These are phyloP conservation scores for Atta texana DNA, from an alignment of 1,140 invertebrate species.

Conservation along the genomic window DNA sequence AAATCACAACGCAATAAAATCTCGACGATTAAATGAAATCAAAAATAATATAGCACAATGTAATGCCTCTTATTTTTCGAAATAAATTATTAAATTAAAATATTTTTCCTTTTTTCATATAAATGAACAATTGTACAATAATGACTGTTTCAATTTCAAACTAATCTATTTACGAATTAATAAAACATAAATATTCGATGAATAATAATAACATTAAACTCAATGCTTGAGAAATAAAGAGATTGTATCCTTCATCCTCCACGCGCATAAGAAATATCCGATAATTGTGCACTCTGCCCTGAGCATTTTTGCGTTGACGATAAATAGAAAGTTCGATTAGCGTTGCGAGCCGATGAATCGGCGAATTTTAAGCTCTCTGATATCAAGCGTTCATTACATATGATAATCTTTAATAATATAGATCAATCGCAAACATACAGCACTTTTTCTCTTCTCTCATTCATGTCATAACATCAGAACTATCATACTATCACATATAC, in stretches of 20 bases:
- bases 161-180: neutral
- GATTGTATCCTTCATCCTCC: neutral
- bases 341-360: neutral
- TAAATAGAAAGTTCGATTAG: constrained; percentile 37
- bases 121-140: neutral
- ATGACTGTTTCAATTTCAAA: neutral
- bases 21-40: neutral
- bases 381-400: constrained; percentile 2
- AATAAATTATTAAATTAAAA: neutral
- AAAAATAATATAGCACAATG: neutral
- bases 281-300: constrained; percentile 22
- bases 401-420: constrained; percentile 26
- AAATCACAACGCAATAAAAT: neutral
- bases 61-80: neutral
- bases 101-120: neutral
- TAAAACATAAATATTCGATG: neutral
- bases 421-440: neutral
- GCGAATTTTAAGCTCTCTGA: constrained; percentile 5
- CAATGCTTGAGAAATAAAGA: neutral
- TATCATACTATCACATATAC: neutral
- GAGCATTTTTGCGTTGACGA: constrained; percentile 35
- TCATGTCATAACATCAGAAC: neutral
- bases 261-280: neutral
- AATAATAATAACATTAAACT: neutral
- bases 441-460: neutral